These are phyloP conservation scores for Scotopteryx bipunctaria DNA, from an alignment of 2,888 invertebrate species.

Conservation along the genomic window DNA sequence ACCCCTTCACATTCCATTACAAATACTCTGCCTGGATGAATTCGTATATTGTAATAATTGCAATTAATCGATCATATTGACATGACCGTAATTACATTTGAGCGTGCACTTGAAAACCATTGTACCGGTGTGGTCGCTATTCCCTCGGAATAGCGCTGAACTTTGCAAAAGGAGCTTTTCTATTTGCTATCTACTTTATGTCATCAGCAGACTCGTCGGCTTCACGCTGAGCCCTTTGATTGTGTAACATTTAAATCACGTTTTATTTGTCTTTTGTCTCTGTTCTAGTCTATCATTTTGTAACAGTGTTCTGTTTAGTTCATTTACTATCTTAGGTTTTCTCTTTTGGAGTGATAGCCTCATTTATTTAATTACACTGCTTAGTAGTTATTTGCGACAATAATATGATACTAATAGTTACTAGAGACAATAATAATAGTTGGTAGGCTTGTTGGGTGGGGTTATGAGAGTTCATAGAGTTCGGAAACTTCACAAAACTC, in stretches of 20 bases:
- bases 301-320: too few species aligned
- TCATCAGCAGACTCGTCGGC: slow-evolving; percentile 6
- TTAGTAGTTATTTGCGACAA: too few species aligned
- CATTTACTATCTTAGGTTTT: too few species aligned
- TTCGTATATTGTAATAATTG: slow-evolving; percentile 14
- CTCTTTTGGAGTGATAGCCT: too few species aligned
- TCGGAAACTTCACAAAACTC: too few species aligned
- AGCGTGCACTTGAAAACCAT: slow-evolving; percentile 11
- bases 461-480: too few species aligned
- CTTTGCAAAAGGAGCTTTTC: slow-evolving; percentile 1
- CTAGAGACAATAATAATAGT: too few species aligned
- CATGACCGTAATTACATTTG: slow-evolving; percentile 12
- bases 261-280: slow-evolving; percentile 1
- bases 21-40: slow-evolving; percentile 6
- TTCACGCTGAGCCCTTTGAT: slow-evolving; percentile 8
- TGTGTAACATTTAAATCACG: background rate
- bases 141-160: slow-evolving; percentile 6
- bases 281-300: background rate
- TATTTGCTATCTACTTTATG: slow-evolving; percentile 16
- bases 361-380: too few species aligned
- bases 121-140: slow-evolving; percentile 9
- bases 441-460: too few species aligned
- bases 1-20: slow-evolving; percentile 25
- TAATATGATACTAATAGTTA: too few species aligned
- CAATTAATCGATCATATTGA: slow-evolving; percentile 20